Evolutionary conservation across 2,888 invertebrate genomes (phyloP).

Genomic region (Polydrusus cervinus): DNA sequence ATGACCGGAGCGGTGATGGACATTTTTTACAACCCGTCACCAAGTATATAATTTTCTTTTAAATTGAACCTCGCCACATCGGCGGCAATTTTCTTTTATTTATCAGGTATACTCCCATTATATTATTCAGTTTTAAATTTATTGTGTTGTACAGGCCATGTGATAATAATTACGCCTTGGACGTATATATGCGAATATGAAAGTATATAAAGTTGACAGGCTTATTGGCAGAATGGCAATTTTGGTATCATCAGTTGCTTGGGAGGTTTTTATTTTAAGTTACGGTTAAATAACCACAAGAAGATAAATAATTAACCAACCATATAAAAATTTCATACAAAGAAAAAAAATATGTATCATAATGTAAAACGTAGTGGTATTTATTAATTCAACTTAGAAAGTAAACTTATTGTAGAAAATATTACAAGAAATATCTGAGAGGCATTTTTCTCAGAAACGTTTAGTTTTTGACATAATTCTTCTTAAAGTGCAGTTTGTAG

Average conservation of each 20-base stretch:
- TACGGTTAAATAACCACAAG: too few species aligned
- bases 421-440: too few species aligned
- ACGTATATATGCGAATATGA: constrained; percentile 19
- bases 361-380: too few species aligned
- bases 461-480: too few species aligned
- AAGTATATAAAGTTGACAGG: constrained; percentile 45
- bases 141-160: constrained; percentile 40
- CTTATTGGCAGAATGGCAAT: constrained; percentile 33
- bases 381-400: too few species aligned
- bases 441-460: too few species aligned
- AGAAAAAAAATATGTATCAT: too few species aligned
- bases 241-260: neutral
- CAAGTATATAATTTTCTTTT: constrained; percentile 61
- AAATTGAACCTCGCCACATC: constrained; percentile 56
- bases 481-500: too few species aligned
- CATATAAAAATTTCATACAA: too few species aligned
- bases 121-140: constrained; percentile 47
- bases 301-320: too few species aligned
- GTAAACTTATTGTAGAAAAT: too few species aligned
- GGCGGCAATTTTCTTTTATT: constrained; percentile 48
- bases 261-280: neutral
- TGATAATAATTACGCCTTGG: constrained; percentile 49
- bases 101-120: constrained; percentile 52
- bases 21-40: constrained; percentile 60
- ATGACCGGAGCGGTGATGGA: constrained; percentile 59